Evolutionary conservation across 2,797 vertebrate genomes (phyloP), one percentile per base, ranked within the genome.

Genomic region (Molossus alvarezi): DNA sequence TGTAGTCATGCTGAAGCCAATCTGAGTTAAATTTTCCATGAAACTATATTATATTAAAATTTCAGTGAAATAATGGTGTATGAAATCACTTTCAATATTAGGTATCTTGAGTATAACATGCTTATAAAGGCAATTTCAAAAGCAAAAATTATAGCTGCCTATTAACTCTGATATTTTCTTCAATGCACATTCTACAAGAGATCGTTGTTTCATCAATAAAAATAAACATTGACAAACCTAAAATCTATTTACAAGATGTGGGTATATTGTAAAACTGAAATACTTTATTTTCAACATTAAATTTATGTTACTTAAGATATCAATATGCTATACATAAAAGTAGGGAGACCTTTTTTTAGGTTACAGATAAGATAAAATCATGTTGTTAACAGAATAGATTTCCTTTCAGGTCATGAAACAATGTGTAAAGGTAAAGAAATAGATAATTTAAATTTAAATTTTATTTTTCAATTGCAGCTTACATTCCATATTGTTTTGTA

Each of bases 101-200:
- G 83, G 25, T 58, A 51, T 23, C 4, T 90, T 92, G 33, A 91
- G 12, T 9, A 81, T 65, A 96, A 67, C 53, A 82, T 37, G 93
- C 5, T 37, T 12, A 9, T 29, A 87, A 94, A 73, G 33, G 25
- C 67, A 53, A 79, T 82, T 96, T 76, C 20, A 51, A 41, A 95
- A 89, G 92, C 25, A 69, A 90, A 93, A 94, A 75, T 25, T 77
- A 97, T 82, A 10, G 14, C 29, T 91, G 41, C 51, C 14, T 97
- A 97, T 94, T 64, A 97, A 88, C 37, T 53, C 92, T 92, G 88
- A 2, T 93, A n/a, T 92, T 96, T 96, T 92, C 64, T 96, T 92
- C 87, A 93, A 84, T 55, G 25, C 4, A 67, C 57, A 71, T 91
- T 83, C 75, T 72, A 67, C 4, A 55, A 55, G 45, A 92, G 33